Evolutionary conservation across 1,140 invertebrate genomes (phyloP), one percentile per base, ranked within the genome.

Genomic region (Drosophila pandora): DNA sequence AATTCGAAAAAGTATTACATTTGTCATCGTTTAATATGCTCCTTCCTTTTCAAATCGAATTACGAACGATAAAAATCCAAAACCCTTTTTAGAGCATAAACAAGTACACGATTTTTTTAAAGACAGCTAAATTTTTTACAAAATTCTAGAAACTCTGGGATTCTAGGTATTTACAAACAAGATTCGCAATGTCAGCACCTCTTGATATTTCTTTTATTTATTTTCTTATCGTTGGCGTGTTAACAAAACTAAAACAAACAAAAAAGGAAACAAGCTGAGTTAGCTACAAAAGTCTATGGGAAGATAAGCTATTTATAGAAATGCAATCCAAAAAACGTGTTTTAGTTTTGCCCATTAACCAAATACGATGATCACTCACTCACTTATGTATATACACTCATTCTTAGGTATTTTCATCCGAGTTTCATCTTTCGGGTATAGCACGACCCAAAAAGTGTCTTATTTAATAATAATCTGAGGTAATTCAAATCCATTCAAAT

Each of bases 251-350:
- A 30, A 41, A 55, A 57, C 21, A 32, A 12, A 28, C 21, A 7
- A 10, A 49, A 37, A 39, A 37, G 9, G 23, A 21, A 57, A 59
- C 13, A 28, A 13, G 48, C 32, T 53, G 48, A 53, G 13, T 53
- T 53, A 12, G 48, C 58, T 21, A 39, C 8, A 34, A 17, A 39
- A 28, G 37, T 39, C 32, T n/a, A 53, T 23, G 32, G 58, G 34
- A 53, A 28, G 58, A 53, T 39, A 25, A 28, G 48, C 58, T 60
- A 60, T 60, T 60, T 53, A 39, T 60, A 37, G 48, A 60, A 53
- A 53, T 54, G 48, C 58, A 60, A 32, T 37, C 21, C 56, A 25
- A 28, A 30, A 47, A 47, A 30, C 21, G 28, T 47, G 43, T 9
- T 47, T 47, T 47, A 47, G 17, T 47, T 32, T 21, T 21, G 21